Conservation (phyloP, 2,113 vertebrate genomes). For the Cephalopterus ornatus region DNA sequence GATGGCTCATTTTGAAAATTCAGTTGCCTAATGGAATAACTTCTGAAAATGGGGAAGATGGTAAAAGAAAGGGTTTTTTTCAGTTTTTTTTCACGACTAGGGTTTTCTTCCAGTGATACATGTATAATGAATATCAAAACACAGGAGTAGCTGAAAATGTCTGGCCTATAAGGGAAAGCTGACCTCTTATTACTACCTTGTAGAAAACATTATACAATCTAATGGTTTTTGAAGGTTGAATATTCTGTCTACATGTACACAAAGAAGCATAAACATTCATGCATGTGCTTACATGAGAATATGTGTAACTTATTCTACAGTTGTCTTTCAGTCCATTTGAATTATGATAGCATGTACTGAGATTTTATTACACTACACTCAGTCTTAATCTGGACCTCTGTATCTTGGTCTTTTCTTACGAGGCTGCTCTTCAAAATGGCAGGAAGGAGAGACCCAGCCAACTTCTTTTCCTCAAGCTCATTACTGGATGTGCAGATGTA, state of each 20-base stretch:
- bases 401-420: neutral
- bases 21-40: neutral
- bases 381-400: neutral
- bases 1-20: neutral
- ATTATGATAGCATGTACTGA: neutral
- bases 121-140: neutral
- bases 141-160: neutral
- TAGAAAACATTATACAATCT: neutral
- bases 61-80: neutral
- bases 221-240: neutral
- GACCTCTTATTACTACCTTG: neutral
- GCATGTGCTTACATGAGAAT: rapidly evolving
- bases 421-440: neutral
- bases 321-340: neutral
- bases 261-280: neutral
- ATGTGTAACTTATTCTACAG: neutral
- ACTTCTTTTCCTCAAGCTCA: neutral
- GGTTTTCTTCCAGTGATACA: neutral
- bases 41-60: neutral
- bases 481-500: neutral
- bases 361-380: neutral
- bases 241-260: neutral
- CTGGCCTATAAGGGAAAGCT: neutral
- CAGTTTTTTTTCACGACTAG: neutral
- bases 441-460: neutral